phyloP scores from a whole-genome alignment of 2,113 vertebrate genomes.

The Proteles cristata region DNA sequence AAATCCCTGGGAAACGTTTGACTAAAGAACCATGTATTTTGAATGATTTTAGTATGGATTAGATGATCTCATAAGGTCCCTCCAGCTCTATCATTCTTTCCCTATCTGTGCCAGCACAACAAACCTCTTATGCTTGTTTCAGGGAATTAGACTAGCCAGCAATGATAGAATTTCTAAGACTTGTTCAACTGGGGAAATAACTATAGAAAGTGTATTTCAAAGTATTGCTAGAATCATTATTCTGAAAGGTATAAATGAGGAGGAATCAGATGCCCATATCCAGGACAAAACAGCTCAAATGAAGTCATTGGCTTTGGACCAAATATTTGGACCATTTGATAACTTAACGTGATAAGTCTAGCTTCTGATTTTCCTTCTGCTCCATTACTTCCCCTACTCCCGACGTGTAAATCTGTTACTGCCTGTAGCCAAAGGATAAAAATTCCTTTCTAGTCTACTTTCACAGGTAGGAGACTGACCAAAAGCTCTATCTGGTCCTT shows the following conservation, averaged over 20 bases:
- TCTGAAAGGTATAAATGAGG: not conserved
- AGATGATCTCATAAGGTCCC: not conserved
- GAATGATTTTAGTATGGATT: not conserved
- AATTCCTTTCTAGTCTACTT: constrained; percentile 61
- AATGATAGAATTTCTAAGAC: not conserved
- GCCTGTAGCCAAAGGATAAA: constrained; percentile 45
- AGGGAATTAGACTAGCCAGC: not conserved
- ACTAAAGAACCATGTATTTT: not conserved
- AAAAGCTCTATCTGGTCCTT: not conserved
- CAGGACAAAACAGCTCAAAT: not conserved
- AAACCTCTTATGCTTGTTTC: not conserved
- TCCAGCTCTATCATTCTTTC: not conserved
- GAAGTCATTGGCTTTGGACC: not conserved
- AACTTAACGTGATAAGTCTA: not conserved
- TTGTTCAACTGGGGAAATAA: constrained; percentile 11
- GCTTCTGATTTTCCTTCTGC: constrained; percentile 39
- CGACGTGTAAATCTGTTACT: not conserved
- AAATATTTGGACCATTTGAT: constrained; percentile 26
- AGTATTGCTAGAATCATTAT: not conserved
- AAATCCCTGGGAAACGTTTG: constrained; percentile 8
- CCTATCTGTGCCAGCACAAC: not conserved
- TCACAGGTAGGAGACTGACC: constrained; percentile 23
- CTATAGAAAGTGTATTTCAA: not conserved
- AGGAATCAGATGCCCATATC: not conserved
- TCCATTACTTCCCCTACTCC: not conserved